Conservation (phyloP, 37 sponge, comb jelly and placozoan genomes). For the Ephydatia muelleri region DNA sequence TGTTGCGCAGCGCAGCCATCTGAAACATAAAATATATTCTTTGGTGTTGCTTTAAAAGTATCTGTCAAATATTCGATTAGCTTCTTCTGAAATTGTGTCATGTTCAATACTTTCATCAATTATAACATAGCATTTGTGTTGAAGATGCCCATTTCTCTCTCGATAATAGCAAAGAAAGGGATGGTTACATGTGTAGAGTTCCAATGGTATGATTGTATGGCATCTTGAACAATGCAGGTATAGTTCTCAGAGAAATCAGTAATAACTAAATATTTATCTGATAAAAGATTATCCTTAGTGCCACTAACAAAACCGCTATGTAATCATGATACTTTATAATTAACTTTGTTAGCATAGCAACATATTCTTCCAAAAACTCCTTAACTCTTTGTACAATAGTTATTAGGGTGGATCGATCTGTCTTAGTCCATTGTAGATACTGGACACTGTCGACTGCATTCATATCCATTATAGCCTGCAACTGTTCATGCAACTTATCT, state of each 20-base stretch:
- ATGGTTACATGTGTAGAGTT: conserved; percentile 56
- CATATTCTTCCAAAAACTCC: conserved; percentile 10
- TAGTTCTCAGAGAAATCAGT: conserved; percentile 60
- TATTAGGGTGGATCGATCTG: conserved; percentile 25
- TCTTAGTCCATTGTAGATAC: conserved; percentile 29
- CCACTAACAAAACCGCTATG: no score
- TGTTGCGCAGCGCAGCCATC: not conserved
- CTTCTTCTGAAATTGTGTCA: conserved; percentile 51
- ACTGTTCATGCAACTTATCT: no score
- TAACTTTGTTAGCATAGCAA: conserved; percentile 2
- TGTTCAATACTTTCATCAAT: conserved; percentile 45
- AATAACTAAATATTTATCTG: conserved; percentile 28
- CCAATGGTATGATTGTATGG: conserved; percentile 59
- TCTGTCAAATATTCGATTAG: conserved; percentile 31
- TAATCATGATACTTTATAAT: no score
- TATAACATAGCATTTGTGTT: conserved; percentile 38
- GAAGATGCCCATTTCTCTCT: not conserved
- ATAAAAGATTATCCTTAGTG: conserved; percentile 5
- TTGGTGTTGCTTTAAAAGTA: conserved; percentile 28
- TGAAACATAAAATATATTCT: conserved; percentile 23
- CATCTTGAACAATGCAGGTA: conserved; percentile 59
- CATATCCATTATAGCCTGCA: not conserved
- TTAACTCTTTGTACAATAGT: conserved; percentile 19
- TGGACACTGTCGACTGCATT: conserved; percentile 23
- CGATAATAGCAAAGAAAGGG: conserved; percentile 42